A percentile compares a stretch with the other conserved stretches of the same genome.
Conservation (phyloP, 1,140 invertebrate genomes). For the Eupeodes corollae region DNA sequence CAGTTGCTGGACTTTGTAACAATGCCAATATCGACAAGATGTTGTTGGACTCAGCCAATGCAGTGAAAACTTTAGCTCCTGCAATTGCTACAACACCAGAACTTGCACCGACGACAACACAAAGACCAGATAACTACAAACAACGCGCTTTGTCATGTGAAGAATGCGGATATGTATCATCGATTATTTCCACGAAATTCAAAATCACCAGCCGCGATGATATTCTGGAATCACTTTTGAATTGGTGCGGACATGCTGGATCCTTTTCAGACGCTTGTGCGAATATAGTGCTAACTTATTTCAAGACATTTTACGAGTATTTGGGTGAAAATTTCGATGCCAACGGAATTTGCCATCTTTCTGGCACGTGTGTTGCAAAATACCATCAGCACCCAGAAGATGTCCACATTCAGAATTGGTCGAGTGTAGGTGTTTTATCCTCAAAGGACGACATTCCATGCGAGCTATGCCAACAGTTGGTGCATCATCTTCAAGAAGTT, state of each 20-base stretch:
- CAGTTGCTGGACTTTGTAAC: constrained; percentile 80
- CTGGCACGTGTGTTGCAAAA: constrained; percentile 53
- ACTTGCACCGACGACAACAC: constrained; percentile 1
- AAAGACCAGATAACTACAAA: neutral
- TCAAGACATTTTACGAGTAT: constrained; percentile 52
- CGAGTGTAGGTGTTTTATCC: constrained; percentile 21
- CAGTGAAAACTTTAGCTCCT: neutral
- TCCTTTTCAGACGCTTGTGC: constrained; percentile 68
- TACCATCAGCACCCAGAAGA: constrained; percentile 54
- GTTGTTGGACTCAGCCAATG: constrained; percentile 30
- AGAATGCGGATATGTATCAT: constrained; percentile 45
- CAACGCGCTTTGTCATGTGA: constrained; percentile 34
- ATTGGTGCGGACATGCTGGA: constrained; percentile 51
- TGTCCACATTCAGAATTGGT: constrained; percentile 39
- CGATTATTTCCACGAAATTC: constrained; percentile 44
- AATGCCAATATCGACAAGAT: constrained; percentile 57
- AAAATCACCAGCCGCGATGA: constrained; percentile 42
- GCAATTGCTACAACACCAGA: constrained; percentile 4
- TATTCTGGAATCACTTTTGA: constrained; percentile 45
- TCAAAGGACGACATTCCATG: constrained; percentile 61
- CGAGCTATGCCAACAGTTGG: constrained; percentile 71
- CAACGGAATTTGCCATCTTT: constrained; percentile 57
- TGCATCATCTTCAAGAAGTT: constrained; percentile 64
- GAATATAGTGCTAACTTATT: constrained; percentile 56
- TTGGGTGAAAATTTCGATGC: constrained; percentile 51